A percentile compares a stretch with the other conserved stretches of the same genome.
Conservation (phyloP, 2,888 invertebrate species). For the Odontothrips loti region DNA sequence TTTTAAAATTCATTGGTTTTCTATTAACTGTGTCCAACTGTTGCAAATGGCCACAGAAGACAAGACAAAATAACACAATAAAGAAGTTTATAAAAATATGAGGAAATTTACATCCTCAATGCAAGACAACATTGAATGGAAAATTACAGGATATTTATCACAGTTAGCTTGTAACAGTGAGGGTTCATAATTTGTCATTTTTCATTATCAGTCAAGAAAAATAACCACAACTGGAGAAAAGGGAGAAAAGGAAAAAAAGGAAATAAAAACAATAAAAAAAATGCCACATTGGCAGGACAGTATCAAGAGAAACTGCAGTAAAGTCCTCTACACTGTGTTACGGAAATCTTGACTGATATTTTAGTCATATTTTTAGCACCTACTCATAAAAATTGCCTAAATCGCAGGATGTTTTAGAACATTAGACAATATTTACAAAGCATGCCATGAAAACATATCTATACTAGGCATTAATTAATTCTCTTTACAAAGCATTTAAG, state of each 20-base stretch:
- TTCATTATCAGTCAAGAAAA: slow-evolving; percentile 2
- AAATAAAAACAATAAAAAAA: not conserved
- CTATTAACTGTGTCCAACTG: too few relatives aligned
- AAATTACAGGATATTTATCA: not conserved
- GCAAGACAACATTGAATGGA: not conserved
- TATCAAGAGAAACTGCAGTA: not conserved
- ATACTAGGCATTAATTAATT: too few relatives aligned
- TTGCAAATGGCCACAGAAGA: not conserved
- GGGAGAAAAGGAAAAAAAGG: not conserved
- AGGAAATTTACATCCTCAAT: not conserved
- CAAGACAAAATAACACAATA: not conserved
- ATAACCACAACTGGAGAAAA: not conserved
- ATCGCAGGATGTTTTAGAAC: too few relatives aligned
- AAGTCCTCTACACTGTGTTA: too few relatives aligned
- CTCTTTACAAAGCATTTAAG: not conserved
- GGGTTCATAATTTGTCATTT: not conserved
- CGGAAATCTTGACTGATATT: too few relatives aligned
- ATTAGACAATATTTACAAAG: too few relatives aligned
- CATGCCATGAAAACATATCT: too few relatives aligned
- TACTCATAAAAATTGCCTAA: too few relatives aligned
- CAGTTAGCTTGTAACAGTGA: slow-evolving; percentile 26
- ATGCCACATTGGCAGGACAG: not conserved
- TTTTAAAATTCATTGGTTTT: too few relatives aligned
- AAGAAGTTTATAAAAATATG: not conserved
- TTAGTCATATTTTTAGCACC: too few relatives aligned